Conservation (phyloP, 2,797 vertebrate species). For the Psittacula derbiana region DNA sequence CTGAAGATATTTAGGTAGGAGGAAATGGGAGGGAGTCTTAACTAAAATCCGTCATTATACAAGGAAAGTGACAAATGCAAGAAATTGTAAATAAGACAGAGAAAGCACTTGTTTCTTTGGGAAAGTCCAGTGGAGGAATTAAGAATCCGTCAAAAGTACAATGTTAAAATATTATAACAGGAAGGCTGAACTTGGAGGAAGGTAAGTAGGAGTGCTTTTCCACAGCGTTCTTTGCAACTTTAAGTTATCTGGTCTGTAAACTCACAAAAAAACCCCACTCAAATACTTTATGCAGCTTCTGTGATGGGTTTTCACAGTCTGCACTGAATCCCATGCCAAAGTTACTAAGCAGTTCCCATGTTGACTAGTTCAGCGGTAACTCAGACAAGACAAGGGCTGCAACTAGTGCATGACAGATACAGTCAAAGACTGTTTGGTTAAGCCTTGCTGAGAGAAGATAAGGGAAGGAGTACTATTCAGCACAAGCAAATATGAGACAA, state of each 20-base stretch:
- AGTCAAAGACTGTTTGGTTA: background rate
- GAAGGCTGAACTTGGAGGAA: background rate
- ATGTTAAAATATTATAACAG: background rate
- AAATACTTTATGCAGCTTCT: background rate
- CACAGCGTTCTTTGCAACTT: background rate
- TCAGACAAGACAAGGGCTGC: background rate
- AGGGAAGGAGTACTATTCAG: background rate
- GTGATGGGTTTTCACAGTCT: background rate
- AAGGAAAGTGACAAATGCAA: background rate
- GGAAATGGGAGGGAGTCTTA: background rate
- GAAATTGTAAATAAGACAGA: background rate
- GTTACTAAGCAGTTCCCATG: background rate
- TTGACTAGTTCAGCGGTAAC: background rate
- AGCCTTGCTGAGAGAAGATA: background rate
- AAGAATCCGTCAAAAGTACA: background rate
- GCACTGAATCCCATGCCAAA: background rate
- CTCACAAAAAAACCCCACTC: background rate
- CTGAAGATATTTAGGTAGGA: background rate
- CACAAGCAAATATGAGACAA: background rate
- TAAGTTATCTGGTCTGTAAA: background rate
- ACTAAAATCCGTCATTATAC: background rate
- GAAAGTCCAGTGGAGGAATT: background rate
- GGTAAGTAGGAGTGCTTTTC: background rate
- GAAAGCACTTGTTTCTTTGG: background rate
- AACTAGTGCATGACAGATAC: fast-evolving